phyloP scores from a whole-genome alignment of 2,797 vertebrate genomes.

The Poeciliopsis paucimaculata region DNA sequence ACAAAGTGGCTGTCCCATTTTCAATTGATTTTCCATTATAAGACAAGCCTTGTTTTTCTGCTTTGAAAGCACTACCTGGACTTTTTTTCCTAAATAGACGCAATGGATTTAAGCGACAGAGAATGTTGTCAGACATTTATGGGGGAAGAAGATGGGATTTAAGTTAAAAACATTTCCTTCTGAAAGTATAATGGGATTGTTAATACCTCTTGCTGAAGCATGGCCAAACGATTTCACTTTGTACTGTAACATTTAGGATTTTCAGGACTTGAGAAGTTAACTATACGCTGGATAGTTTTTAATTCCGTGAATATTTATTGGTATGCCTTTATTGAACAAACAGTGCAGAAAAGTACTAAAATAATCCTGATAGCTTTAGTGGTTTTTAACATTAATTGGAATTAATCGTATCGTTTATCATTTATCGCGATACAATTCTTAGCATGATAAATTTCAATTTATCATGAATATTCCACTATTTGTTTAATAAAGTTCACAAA shows the following conservation, averaged over 20 bases:
- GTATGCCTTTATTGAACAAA: no score
- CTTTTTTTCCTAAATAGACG: neutral
- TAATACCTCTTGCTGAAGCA: neutral
- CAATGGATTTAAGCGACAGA: neutral
- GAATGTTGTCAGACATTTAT: neutral
- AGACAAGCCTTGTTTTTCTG: neutral
- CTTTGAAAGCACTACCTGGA: neutral
- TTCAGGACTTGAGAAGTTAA: neutral
- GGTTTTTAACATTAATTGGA: no score
- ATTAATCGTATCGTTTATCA: no score
- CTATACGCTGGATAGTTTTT: neutral
- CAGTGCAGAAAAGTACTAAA: no score
- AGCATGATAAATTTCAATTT: no score
- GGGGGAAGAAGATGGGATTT: neutral
- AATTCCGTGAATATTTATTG: no score
- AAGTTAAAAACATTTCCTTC: neutral
- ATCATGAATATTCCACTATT: no score
- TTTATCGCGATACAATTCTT: no score
- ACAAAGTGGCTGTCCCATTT: conserved; percentile 5
- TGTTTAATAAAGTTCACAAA: no score
- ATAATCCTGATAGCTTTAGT: no score
- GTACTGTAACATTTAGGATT: conserved; percentile 1
- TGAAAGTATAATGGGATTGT: neutral
- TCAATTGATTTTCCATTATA: neutral
- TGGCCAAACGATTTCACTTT: neutral